These are phyloP conservation scores for Acanthoscelides obtectus DNA, from an alignment of 2,888 invertebrate species.

Conservation along the genomic window DNA sequence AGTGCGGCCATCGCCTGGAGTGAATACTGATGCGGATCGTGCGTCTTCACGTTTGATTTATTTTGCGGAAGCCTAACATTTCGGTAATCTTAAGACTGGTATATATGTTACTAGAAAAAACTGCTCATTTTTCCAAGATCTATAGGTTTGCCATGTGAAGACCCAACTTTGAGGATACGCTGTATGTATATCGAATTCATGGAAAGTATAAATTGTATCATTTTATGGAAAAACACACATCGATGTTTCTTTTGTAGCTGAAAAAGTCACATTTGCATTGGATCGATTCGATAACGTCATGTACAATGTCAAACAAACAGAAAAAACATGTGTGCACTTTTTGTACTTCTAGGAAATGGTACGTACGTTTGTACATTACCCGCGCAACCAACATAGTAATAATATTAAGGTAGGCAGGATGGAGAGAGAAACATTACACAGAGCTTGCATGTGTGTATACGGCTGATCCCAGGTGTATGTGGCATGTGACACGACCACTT, in stretches of 20 bases:
- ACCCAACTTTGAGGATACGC: too few species aligned
- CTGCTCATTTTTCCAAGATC: too few species aligned
- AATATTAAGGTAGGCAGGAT: neutral
- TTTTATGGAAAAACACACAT: too few species aligned
- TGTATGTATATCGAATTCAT: too few species aligned
- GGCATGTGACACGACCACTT: slow-evolving; percentile 1
- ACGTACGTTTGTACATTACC: neutral
- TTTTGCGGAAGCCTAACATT: too few species aligned
- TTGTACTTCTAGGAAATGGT: neutral
- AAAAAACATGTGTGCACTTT: neutral
- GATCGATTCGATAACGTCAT: neutral
- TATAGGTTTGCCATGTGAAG: too few species aligned
- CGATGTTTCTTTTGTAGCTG: neutral
- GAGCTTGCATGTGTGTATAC: neutral
- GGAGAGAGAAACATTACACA: neutral
- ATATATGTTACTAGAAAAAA: too few species aligned
- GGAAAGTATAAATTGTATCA: too few species aligned
- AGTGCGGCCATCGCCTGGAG: too few species aligned
- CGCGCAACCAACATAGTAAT: neutral
- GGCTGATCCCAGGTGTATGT: neutral
- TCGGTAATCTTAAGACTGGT: too few species aligned
- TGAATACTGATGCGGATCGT: too few species aligned
- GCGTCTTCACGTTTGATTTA: too few species aligned
- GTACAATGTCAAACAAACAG: neutral
- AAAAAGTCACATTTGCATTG: neutral